A percentile compares a stretch with the other conserved stretches of the same genome.
These are phyloP conservation scores for Corythaeola cristata DNA, from an alignment of 2,113 vertebrate species.

Conservation along the genomic window DNA sequence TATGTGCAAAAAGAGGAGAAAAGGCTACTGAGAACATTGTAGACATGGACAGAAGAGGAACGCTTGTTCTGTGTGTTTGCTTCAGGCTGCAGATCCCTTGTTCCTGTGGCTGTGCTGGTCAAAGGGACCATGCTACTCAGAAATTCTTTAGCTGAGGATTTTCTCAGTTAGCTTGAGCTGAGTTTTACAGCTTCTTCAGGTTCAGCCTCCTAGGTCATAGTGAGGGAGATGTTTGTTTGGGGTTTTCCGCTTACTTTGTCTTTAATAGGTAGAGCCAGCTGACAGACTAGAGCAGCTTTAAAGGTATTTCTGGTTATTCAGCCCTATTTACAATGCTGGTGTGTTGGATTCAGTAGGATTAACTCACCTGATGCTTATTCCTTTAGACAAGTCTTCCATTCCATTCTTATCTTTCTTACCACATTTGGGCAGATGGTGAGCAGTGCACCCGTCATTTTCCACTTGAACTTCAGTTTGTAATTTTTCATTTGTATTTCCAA, in stretches of 20 bases:
- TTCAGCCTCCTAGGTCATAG: neutral
- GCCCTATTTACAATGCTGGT: neutral
- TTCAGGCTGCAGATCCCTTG: neutral
- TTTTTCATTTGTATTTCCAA: neutral
- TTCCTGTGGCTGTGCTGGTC: neutral
- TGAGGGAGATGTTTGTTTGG: accelerated
- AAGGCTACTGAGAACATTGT: neutral
- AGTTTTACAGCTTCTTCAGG: neutral
- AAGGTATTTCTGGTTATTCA: neutral
- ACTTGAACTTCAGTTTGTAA: neutral
- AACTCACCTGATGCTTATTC: neutral
- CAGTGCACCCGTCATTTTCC: neutral
- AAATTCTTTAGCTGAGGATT: neutral
- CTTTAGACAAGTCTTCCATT: neutral
- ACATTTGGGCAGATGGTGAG: neutral
- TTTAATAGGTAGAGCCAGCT: neutral
- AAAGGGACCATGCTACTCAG: neutral
- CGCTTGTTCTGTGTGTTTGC: neutral
- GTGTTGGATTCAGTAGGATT: neutral
- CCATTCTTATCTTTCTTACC: neutral
- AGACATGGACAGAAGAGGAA: neutral
- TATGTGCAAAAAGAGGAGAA: neutral
- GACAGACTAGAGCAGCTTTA: neutral
- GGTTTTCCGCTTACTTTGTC: neutral
- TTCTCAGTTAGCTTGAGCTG: neutral